Evolutionary conservation across 2,113 vertebrate species (phyloP).

Genomic region (Cricetomys ansorgei): DNA sequence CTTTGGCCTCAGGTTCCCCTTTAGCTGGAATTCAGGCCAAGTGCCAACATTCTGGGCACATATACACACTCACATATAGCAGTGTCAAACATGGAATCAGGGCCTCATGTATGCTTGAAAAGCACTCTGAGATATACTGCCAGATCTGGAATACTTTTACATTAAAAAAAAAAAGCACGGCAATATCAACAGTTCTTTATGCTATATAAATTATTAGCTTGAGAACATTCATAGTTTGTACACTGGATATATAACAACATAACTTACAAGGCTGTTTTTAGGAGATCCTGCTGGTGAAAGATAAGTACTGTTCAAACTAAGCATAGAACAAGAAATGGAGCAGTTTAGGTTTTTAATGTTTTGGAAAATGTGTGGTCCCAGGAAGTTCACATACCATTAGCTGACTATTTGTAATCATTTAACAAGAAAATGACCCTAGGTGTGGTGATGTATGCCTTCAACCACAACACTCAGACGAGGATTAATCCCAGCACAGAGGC

Average conservation of each 20-base stretch:
- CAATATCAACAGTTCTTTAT: not conserved
- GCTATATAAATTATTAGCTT: not conserved
- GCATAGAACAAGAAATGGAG: not conserved
- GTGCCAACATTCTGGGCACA: not conserved
- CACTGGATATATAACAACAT: not conserved
- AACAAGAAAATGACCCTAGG: not conserved
- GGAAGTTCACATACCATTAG: not conserved
- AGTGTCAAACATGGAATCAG: not conserved
- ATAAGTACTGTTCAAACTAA: not conserved
- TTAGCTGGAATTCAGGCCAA: not conserved
- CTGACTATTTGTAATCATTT: not conserved
- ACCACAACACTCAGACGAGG: not conserved
- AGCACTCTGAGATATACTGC: not conserved
- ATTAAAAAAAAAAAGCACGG: not conserved
- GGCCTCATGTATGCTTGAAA: not conserved
- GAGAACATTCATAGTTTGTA: conserved; percentile 13
- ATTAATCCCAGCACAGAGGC: not conserved
- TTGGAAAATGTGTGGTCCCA: not conserved
- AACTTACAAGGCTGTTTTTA: conserved; percentile 44
- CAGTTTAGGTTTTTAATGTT: not conserved
- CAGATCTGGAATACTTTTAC: not conserved
- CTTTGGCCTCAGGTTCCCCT: not conserved
- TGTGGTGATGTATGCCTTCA: not conserved
- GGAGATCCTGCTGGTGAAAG: not conserved
- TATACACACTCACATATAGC: not conserved